Evolutionary conservation across 2,113 vertebrate species (phyloP), one percentile per base, ranked within the genome.

Genomic region (Pithys albifrons): DNA sequence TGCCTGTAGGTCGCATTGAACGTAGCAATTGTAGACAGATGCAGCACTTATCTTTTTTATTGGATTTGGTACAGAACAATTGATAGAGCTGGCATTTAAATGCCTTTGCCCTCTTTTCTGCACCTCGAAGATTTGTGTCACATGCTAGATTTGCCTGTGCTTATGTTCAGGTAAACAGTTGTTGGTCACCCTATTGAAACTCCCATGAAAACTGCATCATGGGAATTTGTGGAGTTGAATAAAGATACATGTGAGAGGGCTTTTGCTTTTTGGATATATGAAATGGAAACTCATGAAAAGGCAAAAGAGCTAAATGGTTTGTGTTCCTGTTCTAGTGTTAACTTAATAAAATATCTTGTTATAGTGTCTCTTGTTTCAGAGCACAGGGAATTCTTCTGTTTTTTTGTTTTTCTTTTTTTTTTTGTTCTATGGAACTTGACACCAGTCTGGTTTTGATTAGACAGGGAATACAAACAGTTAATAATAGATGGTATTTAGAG

Each of bases 401-500:
- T 62, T 35, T n/a, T n/a, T 23, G 41, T 43, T 81, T 96, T 77
- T 41, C 27, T 19, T 28, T 29, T 28, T 85, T 15, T 27, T 72
- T 82, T 77, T 95, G 85, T 82, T 41, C 79, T 92, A 5, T 84
- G 79, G 67, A 97, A 95, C 76, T 85, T 95, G 89, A 96, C 59
- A 88, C 48, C 41, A 66, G 71, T 86, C 95, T 65, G 74, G 93
- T 95, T 97, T 95, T 97, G 87, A 97, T 95, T 95, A 96, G 89
- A 83, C 91, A 80, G 82, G 73, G 59, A 93, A 76, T 92, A 92
- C 61, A 94, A 77, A 37, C 77, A 85, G 89, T 96, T 96, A 94
- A 95, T 97, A 96, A 96, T 95, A 91, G 76, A 94, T 93, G 75
- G 78, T 92, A 89, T 95, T 95, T 96, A 93, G 75, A 96, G 84